Evolutionary conservation across 2,797 vertebrate genomes (phyloP), one percentile per base, ranked within the genome.

Genomic region (Vultur gryphus): DNA sequence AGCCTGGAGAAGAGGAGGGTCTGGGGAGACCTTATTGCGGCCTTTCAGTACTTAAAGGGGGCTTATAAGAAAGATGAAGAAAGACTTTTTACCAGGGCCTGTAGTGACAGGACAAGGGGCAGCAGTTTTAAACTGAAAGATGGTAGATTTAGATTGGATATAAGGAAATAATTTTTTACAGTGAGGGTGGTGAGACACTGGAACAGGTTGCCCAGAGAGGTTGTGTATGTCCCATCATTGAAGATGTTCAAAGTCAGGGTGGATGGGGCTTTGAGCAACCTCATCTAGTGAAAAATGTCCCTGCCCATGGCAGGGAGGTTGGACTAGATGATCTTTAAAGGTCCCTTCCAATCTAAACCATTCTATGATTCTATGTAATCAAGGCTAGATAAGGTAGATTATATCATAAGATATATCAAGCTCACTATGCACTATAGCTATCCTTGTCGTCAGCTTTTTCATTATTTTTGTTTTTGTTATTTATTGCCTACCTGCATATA

Each of bases 21-120:
- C 16, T 0, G 1, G 12, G 41, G 28, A 81, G 16, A 58, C 31
- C 23, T 80, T 62, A 11, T 4, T 20, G 61, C 2, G 1, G 43
- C 37, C 35, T 72, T 82, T 20, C 61, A 35, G 0, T 83, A 15
- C 2, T 2, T 61, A 66, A 49, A 61, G 33, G 19, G 7, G 18
- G 25, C 15, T 20, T 61, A 1, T 7, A 57, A 62, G 29, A 67
- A 77, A 39, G 58, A 10, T 54, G 31, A 26, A 44, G 37, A 48
- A 35, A 28, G 15, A 28, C 16, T 28, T 93, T 67, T 81, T 79
- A 49, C 9, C 6, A 61, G 41, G 17, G 17, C 13, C 21, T 57
- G 20, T 51, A 44, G 43, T 25, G 41, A 78, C 13, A 64, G 55
- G 54, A 43, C 37, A 83, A 46, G 54, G 17, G 37, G 16, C n/a